phyloP scores from a whole-genome alignment of 2,797 vertebrate genomes.

The Liasis olivaceus region DNA sequence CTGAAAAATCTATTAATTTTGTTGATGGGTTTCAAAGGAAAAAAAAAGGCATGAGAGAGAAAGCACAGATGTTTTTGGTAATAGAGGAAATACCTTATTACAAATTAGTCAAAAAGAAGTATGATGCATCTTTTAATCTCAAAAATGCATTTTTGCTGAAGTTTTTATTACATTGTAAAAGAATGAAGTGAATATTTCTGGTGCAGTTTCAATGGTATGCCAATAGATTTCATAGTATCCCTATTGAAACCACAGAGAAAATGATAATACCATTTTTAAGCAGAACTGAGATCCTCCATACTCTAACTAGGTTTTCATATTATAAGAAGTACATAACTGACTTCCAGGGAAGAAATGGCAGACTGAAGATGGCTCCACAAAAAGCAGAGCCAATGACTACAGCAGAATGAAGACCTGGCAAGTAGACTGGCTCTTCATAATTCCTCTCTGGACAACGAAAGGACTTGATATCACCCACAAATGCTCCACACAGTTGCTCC shows the following conservation, averaged over 20 bases:
- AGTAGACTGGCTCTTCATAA: neutral
- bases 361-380: neutral
- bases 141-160: conserved; percentile 23
- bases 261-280: neutral
- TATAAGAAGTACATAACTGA: neutral
- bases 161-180: conserved; percentile 44
- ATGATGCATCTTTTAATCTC: conserved; percentile 40
- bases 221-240: conserved; percentile 25
- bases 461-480: neutral
- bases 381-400: neutral
- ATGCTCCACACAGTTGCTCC: neutral
- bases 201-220: conserved; percentile 6
- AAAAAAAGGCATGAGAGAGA: neutral
- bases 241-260: conserved; percentile 29
- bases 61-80: neutral
- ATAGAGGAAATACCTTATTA: neutral
- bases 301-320: neutral
- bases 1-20: neutral
- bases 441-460: neutral
- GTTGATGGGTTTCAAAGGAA: neutral
- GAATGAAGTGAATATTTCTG: neutral
- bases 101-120: conserved; percentile 9
- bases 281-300: neutral
- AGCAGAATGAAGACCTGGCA: neutral
- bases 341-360: neutral